Percentiles rank a stretch among this genome's conserved stretches.
Conservation (phyloP, 1,140 invertebrate genomes). For the Hylaeus anthracinus region DNA sequence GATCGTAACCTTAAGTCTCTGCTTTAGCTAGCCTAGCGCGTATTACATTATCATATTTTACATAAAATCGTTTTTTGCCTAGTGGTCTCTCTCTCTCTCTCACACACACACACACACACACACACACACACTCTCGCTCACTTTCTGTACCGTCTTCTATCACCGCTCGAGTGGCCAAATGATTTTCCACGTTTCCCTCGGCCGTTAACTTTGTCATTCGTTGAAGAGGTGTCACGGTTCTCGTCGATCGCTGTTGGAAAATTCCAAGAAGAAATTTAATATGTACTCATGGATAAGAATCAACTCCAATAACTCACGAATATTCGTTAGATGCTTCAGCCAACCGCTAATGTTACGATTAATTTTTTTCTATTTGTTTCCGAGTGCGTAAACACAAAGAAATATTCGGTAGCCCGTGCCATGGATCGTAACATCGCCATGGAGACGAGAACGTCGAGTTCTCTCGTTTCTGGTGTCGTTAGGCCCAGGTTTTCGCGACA, state of each 20-base stretch:
- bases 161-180: constrained; percentile 6
- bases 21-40: constrained; percentile 61
- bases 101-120: not conserved
- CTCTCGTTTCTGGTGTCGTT: constrained; percentile 7
- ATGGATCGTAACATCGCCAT: not conserved
- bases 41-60: constrained; percentile 65
- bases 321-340: too few species aligned
- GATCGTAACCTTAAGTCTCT: constrained; percentile 56
- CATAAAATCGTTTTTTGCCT: constrained; percentile 64
- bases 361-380: constrained; percentile 17
- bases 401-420: constrained; percentile 24
- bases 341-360: too few species aligned
- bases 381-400: constrained; percentile 16
- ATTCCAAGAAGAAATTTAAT: not conserved
- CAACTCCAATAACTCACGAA: too few species aligned
- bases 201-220: constrained; percentile 18
- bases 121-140: constrained; percentile 1
- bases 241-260: constrained; percentile 32
- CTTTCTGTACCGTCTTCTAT: not conserved
- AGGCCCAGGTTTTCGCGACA: not conserved
- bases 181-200: constrained; percentile 13
- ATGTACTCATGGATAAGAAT: too few species aligned
- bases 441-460: not conserved
- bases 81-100: constrained; percentile 51
- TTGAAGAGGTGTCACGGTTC: not conserved